Conservation (phyloP, 2,888 invertebrate genomes). For the Arge pagana region DNA sequence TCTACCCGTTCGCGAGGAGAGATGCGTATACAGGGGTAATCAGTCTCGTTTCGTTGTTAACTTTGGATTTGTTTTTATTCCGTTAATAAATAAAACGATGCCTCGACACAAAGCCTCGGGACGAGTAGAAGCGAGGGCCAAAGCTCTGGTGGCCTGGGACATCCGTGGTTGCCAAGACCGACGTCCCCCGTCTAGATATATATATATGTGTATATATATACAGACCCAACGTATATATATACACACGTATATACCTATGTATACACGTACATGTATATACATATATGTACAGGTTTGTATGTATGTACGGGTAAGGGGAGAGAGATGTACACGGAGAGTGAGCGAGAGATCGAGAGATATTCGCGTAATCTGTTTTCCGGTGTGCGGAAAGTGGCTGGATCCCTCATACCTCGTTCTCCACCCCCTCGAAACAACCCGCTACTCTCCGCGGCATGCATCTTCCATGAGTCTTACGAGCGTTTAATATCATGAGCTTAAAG, state of each 20-base stretch:
- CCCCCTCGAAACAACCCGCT: constrained; percentile 22
- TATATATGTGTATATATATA: too few relatives aligned
- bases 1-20: too few relatives aligned
- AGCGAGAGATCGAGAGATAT: too few relatives aligned
- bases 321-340: too few relatives aligned
- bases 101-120: neutral
- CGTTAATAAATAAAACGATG: constrained; percentile 19
- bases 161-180: constrained; percentile 22
- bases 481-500: constrained; percentile 21
- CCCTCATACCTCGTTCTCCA: constrained; percentile 4
- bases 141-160: constrained; percentile 10
- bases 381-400: constrained; percentile 20
- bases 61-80: constrained; percentile 13
- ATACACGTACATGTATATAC: too few relatives aligned
- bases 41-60: neutral
- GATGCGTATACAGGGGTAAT: neutral
- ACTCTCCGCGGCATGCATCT: constrained; percentile 22
- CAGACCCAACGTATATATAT: too few relatives aligned
- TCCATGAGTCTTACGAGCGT: constrained; percentile 25
- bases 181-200: too few relatives aligned
- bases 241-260: too few relatives aligned
- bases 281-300: too few relatives aligned
- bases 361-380: constrained; percentile 24
- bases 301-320: too few relatives aligned
- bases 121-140: constrained; percentile 1